Percentiles rank a stretch among this genome's conserved stretches.
These are phyloP conservation scores for Drosophila cardini DNA, from an alignment of 1,140 invertebrate genomes.

Conservation along the genomic window DNA sequence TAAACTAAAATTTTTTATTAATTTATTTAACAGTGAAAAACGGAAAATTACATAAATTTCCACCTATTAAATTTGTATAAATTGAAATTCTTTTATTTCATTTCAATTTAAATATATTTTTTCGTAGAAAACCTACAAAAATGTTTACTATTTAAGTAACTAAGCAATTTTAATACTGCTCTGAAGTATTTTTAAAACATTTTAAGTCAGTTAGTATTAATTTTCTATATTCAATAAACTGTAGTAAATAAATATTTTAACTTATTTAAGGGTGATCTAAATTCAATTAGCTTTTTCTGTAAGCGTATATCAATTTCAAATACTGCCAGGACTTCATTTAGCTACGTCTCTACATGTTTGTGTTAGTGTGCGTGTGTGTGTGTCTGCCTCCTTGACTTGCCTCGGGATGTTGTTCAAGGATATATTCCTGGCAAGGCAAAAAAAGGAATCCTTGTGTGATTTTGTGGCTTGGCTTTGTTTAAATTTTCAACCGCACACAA, in stretches of 20 bases:
- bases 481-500: constrained; percentile 70
- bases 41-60: too few species aligned
- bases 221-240: not conserved
- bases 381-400: constrained; percentile 13
- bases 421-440: constrained; percentile 42
- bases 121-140: too few species aligned
- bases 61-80: too few species aligned
- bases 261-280: not conserved
- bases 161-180: too few species aligned
- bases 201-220: too few species aligned
- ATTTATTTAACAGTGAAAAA: too few species aligned
- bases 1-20: too few species aligned
- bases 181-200: too few species aligned
- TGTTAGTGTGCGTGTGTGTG: not conserved
- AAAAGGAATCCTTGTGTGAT: constrained; percentile 42
- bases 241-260: not conserved
- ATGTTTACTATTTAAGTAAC: too few species aligned
- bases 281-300: constrained; percentile 8
- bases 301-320: constrained; percentile 33
- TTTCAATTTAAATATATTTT: too few species aligned
- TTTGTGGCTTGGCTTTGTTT: constrained; percentile 68
- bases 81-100: too few species aligned
- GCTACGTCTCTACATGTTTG: not conserved
- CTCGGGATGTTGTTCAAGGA: constrained; percentile 35
- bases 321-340: constrained; percentile 2